Base-by-base conservation (phyloP, 2,888 invertebrate species). In the Acleris holmiana region DNA sequence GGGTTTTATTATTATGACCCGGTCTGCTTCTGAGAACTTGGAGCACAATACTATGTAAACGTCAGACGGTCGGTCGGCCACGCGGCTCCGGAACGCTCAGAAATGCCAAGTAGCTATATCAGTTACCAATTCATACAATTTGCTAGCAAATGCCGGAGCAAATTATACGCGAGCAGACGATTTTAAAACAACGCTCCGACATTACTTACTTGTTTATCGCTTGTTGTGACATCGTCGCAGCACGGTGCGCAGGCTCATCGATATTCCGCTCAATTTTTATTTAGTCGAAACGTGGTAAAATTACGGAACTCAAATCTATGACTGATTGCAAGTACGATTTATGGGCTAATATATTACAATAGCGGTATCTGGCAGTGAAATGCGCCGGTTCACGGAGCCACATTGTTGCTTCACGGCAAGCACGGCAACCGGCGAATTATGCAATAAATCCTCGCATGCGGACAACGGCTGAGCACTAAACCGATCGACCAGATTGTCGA, bases 291-390 rank as follows among this genome's bases (percentile, higher is more conserved):
- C 49, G 59, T 55, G 17, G 53, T 44, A 25, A 53, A 61, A 68
- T 61, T 65, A 67, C 62, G 58, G 60, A 61, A 71, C 71, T 72
- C 68, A 69, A 74, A 72, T 68, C 66, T 67, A 71, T 76, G 73
- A 77, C 68, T 70, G 70, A 77, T 75, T 73, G 76, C 76, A 67
- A 67, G 72, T 75, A 78, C 74, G 78, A 79, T 85, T 81, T 81
- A 84, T 78, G 76, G 71, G 73, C 70, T 77, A 80, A 80, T 80
- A 78, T 75, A 78, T 77, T 76, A 80, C 78, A 79, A 80, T 78
- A 77, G 76, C 76, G 68, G 77, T 76, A 76, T 77, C 76, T 79
- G 77, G 70, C 74, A 74, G 72, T 66, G 68, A 72, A 73, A 72
- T 76, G 74, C 69, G 67, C 71, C 69, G 64, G 68, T 67, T 66